Percentiles rank a stretch among this genome's conserved stretches.
Evolutionary conservation across 2,888 invertebrate genomes (phyloP).

Genomic region (Graphium colonna): DNA sequence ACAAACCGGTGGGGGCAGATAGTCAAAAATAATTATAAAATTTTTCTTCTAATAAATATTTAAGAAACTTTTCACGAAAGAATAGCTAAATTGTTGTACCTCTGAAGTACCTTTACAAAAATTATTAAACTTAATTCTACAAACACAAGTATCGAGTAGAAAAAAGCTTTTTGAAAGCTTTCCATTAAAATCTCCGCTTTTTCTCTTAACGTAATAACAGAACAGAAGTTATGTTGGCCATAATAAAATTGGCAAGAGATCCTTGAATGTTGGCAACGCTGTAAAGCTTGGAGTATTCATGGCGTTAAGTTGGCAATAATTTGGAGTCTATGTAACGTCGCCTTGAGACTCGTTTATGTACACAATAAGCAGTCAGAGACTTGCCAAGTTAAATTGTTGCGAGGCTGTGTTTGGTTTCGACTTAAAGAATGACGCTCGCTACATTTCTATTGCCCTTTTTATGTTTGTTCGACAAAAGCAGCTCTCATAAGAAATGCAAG

Average conservation of each 20-base stretch:
- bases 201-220: not conserved
- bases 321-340: constrained; percentile 1
- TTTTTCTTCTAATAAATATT: too few species aligned
- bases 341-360: constrained; percentile 5
- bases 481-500: not conserved
- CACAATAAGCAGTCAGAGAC: constrained; percentile 3
- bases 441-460: not conserved
- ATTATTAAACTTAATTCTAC: not conserved
- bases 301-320: not conserved
- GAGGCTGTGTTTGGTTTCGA: not conserved
- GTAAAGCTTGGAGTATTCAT: constrained; percentile 5
- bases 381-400: constrained; percentile 6
- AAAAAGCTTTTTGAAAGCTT: not conserved
- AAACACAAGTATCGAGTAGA: not conserved
- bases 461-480: not conserved
- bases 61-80: too few species aligned
- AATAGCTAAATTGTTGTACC: too few species aligned
- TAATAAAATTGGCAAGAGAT: constrained; percentile 7
- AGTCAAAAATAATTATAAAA: too few species aligned
- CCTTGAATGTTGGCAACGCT: not conserved
- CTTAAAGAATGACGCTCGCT: not conserved
- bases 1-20: too few species aligned
- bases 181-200: not conserved
- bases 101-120: not conserved
- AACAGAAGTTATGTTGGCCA: constrained; percentile 8